Evolutionary conservation across 2,888 invertebrate species (phyloP).

Genomic region (Erynnis tages): DNA sequence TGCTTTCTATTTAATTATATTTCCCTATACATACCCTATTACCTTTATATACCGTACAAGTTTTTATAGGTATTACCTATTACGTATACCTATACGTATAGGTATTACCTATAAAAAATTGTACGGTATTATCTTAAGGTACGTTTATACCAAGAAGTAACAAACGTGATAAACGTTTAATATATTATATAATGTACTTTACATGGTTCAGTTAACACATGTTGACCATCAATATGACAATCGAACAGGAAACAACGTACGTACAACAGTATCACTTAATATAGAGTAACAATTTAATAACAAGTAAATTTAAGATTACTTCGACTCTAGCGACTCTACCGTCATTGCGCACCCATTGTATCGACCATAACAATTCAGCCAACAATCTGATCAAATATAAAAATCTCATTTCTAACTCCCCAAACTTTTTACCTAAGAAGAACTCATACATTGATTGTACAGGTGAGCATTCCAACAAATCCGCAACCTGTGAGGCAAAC

Average conservation of each 20-base stretch:
- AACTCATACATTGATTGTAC: not conserved
- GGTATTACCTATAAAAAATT: too few relatives aligned
- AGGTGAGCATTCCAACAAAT: not conserved
- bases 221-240: conserved; percentile 12
- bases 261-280: not conserved
- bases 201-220: not conserved
- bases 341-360: conserved; percentile 10
- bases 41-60: too few relatives aligned
- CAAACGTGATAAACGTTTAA: not conserved
- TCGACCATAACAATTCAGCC: conserved; percentile 11
- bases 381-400: not conserved
- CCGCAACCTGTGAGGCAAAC: too few relatives aligned
- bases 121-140: too few relatives aligned
- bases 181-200: not conserved
- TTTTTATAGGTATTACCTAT: too few relatives aligned
- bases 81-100: too few relatives aligned
- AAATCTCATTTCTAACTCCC: not conserved
- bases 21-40: too few relatives aligned
- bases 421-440: not conserved
- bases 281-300: conserved; percentile 11
- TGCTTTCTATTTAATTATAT: too few relatives aligned
- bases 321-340: conserved; percentile 5
- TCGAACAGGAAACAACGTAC: not conserved
- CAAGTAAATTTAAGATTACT: conserved; percentile 2
- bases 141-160: too few relatives aligned